These are phyloP conservation scores for Phalanger gymnotis DNA, from an alignment of 2,797 vertebrate species.

Conservation along the genomic window DNA sequence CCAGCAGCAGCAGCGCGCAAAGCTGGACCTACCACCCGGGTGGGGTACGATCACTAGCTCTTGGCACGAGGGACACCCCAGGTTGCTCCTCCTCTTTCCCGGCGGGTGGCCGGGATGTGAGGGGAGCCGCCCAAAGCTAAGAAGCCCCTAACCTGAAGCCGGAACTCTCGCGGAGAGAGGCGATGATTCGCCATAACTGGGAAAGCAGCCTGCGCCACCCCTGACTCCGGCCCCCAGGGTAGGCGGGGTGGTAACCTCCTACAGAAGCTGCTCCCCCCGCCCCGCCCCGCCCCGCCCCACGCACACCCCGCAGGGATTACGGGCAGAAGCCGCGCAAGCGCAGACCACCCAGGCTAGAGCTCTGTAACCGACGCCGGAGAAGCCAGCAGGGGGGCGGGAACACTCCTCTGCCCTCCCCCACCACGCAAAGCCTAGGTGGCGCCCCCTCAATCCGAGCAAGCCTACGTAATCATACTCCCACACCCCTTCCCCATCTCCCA, in stretches of 20 bases:
- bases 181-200: not conserved
- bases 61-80: not conserved
- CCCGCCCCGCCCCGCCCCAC: fast-evolving
- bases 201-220: not conserved
- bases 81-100: not conserved
- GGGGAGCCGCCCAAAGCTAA: not conserved
- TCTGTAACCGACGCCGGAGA: not conserved
- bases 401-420: fast-evolving
- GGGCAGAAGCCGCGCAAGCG: fast-evolving
- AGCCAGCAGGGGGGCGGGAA: fast-evolving
- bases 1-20: not conserved
- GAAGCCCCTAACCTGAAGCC: not conserved
- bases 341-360: fast-evolving
- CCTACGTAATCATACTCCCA: not conserved
- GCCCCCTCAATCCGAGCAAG: not conserved
- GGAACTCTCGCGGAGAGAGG: not conserved
- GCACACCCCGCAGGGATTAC: fast-evolving
- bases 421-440: not conserved
- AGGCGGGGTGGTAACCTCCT: no score
- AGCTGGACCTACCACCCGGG: not conserved
- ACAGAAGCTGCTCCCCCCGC: not conserved
- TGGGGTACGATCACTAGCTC: not conserved
- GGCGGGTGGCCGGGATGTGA: not conserved
- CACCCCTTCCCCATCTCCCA: not conserved
- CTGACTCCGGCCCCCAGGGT: not conserved